A percentile compares a stretch with the other conserved stretches of the same genome.
These are phyloP conservation scores for Sarcophaga caerulescens DNA, from an alignment of 2,888 invertebrate species.

Conservation along the genomic window DNA sequence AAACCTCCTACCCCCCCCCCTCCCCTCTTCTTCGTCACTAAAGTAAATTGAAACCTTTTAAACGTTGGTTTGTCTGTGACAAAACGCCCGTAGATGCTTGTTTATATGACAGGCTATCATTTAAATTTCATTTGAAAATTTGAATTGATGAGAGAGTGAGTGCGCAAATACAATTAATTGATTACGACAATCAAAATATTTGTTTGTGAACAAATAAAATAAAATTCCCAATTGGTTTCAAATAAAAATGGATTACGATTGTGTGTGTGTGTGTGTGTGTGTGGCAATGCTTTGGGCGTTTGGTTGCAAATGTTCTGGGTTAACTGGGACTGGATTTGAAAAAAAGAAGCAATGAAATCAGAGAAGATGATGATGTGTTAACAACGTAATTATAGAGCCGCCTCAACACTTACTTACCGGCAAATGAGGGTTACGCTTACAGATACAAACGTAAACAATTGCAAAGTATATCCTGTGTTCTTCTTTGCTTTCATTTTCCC, in stretches of 20 bases:
- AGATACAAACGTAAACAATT: slow-evolving; percentile 30
- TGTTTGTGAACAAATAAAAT: slow-evolving; percentile 70
- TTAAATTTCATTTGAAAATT: slow-evolving; percentile 50
- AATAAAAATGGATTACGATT: slow-evolving; percentile 56
- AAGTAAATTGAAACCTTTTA: slow-evolving; percentile 36
- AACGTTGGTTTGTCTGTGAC: neutral
- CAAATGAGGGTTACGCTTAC: slow-evolving; percentile 51
- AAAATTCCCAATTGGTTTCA: slow-evolving; percentile 77
- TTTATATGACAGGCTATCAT: slow-evolving; percentile 37
- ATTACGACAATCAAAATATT: slow-evolving; percentile 76
- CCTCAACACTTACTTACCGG: slow-evolving; percentile 52
- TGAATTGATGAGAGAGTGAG: neutral
- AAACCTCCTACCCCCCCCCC: too few relatives aligned
- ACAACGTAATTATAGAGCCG: slow-evolving; percentile 79
- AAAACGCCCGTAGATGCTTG: neutral
- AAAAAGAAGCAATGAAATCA: slow-evolving; percentile 49
- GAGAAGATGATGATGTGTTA: slow-evolving; percentile 78
- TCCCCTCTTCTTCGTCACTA: neutral
- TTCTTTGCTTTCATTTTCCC: slow-evolving; percentile 11
- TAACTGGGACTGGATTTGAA: neutral
- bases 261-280: slow-evolving; percentile 2
- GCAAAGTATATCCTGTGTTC: slow-evolving; percentile 44
- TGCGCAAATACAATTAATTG: slow-evolving; percentile 68
- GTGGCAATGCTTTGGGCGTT: slow-evolving; percentile 49
- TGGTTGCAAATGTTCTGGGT: slow-evolving; percentile 36